These are phyloP conservation scores for Amphilophus citrinellus DNA, from an alignment of 2,113 vertebrate genomes.

Conservation along the genomic window DNA sequence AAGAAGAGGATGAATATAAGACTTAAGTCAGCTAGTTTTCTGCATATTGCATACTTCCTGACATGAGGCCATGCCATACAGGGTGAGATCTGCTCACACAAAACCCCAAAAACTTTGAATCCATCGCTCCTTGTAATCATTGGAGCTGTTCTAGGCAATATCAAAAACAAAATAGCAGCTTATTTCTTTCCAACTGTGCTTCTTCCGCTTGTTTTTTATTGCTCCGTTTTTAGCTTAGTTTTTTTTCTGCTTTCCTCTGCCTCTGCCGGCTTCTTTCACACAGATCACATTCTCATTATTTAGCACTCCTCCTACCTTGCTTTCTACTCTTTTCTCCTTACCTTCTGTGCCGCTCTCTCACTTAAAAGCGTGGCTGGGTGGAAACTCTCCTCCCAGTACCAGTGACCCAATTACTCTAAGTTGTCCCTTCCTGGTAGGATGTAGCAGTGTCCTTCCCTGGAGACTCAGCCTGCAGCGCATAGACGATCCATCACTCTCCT, in stretches of 20 bases:
- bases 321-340: constrained; percentile 42
- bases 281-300: constrained; percentile 56
- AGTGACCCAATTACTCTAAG: constrained; percentile 81
- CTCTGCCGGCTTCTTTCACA: constrained; percentile 14
- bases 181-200: constrained; percentile 35
- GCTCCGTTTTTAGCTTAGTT: neutral
- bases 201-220: constrained; percentile 20
- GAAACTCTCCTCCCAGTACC: constrained; percentile 64
- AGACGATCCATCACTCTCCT: constrained; percentile 72
- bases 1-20: constrained; percentile 18
- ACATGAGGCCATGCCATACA: neutral
- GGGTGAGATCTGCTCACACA: constrained; percentile 7
- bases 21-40: constrained; percentile 17
- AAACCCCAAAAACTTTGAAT: constrained; percentile 7
- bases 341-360: constrained; percentile 38
- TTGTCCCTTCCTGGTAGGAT: constrained; percentile 68
- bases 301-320: constrained; percentile 44
- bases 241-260: constrained; percentile 31
- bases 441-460: constrained; percentile 65
- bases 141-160: constrained; percentile 31
- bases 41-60: constrained; percentile 6
- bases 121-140: constrained; percentile 32
- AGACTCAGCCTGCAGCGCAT: constrained; percentile 62
- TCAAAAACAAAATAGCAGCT: constrained; percentile 39
- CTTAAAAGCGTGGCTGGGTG: constrained; percentile 60